Conservation (phyloP, 2,113 vertebrate genomes). For the Nesoenas mayeri region DNA sequence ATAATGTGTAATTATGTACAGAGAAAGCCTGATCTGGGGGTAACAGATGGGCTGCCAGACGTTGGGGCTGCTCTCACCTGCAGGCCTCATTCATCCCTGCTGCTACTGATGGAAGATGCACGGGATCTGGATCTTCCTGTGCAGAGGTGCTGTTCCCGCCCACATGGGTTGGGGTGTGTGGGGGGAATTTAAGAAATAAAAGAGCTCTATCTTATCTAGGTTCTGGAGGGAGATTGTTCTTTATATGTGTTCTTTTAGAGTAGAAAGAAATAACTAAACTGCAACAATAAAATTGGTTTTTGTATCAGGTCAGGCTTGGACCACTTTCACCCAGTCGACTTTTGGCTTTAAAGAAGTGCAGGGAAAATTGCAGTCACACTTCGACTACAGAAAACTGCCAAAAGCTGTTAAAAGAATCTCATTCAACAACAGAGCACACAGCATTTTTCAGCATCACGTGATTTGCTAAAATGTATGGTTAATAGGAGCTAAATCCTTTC, state of each 20-base stretch:
- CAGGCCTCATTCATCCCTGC: neutral
- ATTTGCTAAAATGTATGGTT: constrained; percentile 54
- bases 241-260: constrained; percentile 57
- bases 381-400: constrained; percentile 55
- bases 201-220: constrained; percentile 31
- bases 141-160: constrained; percentile 41
- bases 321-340: constrained; percentile 27
- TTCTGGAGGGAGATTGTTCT: constrained; percentile 58
- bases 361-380: constrained; percentile 15
- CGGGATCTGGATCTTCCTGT: constrained; percentile 54
- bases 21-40: neutral
- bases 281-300: constrained; percentile 64
- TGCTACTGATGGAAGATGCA: constrained; percentile 22
- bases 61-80: constrained; percentile 1
- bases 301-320: constrained; percentile 57
- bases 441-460: constrained; percentile 45
- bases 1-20: neutral
- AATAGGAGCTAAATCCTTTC: neutral
- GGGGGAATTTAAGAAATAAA: too few species aligned
- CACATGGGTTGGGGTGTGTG: neutral
- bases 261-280: constrained; percentile 64
- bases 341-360: neutral
- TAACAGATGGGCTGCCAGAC: constrained; percentile 47
- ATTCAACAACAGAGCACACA: constrained; percentile 50
- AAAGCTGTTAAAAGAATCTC: constrained; percentile 51